phyloP scores from a whole-genome alignment of 1,140 invertebrate species.

The Whitmania pigra region DNA sequence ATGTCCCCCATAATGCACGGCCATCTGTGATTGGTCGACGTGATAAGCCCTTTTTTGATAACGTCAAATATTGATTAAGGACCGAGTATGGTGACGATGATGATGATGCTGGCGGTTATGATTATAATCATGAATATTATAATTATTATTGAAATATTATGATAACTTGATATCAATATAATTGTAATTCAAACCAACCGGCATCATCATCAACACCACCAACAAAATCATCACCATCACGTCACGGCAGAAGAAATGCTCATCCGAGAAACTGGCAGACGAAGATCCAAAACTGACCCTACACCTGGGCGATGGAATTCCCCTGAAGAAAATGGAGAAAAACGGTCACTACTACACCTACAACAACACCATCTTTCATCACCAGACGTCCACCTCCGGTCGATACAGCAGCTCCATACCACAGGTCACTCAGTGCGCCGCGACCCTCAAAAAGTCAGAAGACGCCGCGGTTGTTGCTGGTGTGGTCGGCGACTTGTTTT shows the following conservation, averaged over 20 bases:
- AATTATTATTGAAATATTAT: neutral
- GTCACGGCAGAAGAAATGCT: neutral
- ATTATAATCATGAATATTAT: neutral
- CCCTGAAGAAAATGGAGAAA: neutral
- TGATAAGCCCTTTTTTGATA: no score
- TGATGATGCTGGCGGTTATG: neutral
- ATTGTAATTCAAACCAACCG: no score
- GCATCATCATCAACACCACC: neutral
- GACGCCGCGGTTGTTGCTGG: neutral
- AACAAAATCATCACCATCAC: neutral
- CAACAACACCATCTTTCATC: slow-evolving; percentile 10
- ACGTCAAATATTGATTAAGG: no score
- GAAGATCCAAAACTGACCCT: slow-evolving; percentile 10
- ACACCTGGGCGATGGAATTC: neutral
- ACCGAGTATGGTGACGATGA: neutral
- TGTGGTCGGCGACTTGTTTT: neutral
- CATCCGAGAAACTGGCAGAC: neutral
- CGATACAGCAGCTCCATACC: neutral
- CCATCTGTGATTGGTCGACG: no score
- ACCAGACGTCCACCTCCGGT: neutral
- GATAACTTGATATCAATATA: neutral
- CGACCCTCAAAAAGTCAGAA: neutral
- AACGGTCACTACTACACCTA: slow-evolving; percentile 5
- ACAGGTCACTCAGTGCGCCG: neutral
- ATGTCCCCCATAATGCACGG: no score